These are phyloP conservation scores for Catharus fuscescens DNA, from an alignment of 2,113 vertebrate species.

Conservation along the genomic window DNA sequence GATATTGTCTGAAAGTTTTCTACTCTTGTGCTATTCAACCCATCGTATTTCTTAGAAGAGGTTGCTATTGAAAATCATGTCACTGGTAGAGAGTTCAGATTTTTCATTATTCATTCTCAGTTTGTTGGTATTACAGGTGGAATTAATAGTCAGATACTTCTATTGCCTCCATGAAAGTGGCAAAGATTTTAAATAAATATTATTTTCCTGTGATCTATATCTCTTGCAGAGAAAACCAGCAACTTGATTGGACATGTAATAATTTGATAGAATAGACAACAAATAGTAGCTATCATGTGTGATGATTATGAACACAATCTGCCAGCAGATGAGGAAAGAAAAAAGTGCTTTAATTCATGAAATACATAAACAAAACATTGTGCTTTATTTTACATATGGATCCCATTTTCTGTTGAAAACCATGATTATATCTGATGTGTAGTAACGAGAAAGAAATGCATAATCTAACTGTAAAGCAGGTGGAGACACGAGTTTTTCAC, in stretches of 20 bases:
- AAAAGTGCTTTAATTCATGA: background rate
- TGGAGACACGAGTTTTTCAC: background rate
- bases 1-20: background rate
- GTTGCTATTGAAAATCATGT: background rate
- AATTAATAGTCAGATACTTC: background rate
- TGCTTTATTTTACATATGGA: constrained; percentile 30
- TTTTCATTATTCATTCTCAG: background rate
- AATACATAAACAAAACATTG: constrained; percentile 1
- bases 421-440: constrained; percentile 1
- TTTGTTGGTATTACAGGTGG: background rate
- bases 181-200: background rate
- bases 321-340: background rate
- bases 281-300: background rate
- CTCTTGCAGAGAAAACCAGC: background rate
- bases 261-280: background rate
- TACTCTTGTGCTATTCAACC: background rate
- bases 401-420: constrained; percentile 1
- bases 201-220: background rate
- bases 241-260: background rate
- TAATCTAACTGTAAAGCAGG: background rate
- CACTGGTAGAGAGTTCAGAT: background rate
- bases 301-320: constrained; percentile 13
- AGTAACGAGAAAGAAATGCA: background rate
- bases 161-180: background rate
- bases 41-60: background rate